These are phyloP conservation scores for Scopus umbretta DNA, from an alignment of 2,113 vertebrate species.

Conservation along the genomic window DNA sequence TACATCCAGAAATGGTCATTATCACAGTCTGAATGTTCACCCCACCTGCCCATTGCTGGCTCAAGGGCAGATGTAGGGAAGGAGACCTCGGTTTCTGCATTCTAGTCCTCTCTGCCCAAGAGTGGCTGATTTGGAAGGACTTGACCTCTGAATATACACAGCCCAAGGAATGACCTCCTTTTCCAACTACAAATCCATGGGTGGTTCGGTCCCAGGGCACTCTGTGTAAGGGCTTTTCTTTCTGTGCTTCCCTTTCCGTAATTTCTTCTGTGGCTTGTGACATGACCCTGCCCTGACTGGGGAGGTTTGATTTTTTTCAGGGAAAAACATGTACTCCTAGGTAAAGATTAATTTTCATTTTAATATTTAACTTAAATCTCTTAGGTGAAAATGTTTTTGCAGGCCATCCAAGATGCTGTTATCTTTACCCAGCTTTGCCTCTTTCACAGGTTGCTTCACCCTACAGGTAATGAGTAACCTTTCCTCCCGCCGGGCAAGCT, in stretches of 20 bases:
- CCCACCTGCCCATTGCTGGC: not conserved
- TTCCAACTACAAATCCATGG: not conserved
- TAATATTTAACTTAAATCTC: constrained; percentile 54
- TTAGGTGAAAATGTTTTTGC: not conserved
- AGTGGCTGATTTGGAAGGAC: not conserved
- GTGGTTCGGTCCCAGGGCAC: not conserved
- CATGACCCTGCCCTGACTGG: not conserved
- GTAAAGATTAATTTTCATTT: constrained; percentile 24
- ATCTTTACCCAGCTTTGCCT: not conserved
- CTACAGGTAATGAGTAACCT: not conserved
- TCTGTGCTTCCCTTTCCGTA: not conserved
- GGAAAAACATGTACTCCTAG: not conserved
- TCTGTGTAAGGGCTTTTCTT: not conserved
- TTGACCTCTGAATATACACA: not conserved
- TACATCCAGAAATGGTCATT: not conserved
- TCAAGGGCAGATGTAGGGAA: not conserved
- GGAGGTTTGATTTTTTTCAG: not conserved
- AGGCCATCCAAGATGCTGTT: not conserved
- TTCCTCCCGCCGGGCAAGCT: not conserved
- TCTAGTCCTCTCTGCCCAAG: not conserved
- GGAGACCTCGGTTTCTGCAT: not conserved
- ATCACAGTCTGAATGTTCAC: not conserved
- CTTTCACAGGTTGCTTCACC: not conserved
- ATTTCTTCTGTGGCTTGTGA: not conserved
- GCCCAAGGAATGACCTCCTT: not conserved